Evolutionary conservation across 2,888 invertebrate species (phyloP), one percentile per base, ranked within the genome.

Genomic region (Gnatocerus cornutus): DNA sequence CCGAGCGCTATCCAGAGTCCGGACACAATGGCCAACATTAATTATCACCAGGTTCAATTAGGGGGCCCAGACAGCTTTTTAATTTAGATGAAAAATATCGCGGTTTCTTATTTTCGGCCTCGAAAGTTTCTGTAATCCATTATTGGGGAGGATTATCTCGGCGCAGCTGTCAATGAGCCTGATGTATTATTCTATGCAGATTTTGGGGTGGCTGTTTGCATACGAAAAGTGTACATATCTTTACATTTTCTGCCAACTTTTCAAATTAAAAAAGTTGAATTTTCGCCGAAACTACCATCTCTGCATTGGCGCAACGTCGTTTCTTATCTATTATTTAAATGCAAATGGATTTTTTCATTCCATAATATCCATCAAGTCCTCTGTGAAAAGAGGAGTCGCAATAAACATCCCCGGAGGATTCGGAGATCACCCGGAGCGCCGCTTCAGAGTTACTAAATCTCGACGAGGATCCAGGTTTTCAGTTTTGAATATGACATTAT

Each of bases 171-270:
- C 68, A 69, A 64, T 69, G 63, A 64, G 53, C 59, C 59, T 69
- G 65, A 69, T 69, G 59, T 69, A 69, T 69, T 69, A 69, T 69
- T 69, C 65, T 59, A 65, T 69, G 61, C 69, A 69, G 69, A 69
- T 61, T 59, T 9, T 16, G 29, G 16, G 16, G 21, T 7, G 43
- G 29, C 43, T 33, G 45, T 43, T 43, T 64, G 64, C 53, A 64
- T 64, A 55, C 53, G 45, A 14, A 63, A 50, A 21, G 41, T 10
- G 29, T 48, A 33, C 21, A 12, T 59, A 27, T 48, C 37, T 56
- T 21, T 48, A 46, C 33, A 52, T 43, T 46, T 69, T 45, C 9
- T 43, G 30, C 14, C 58, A 65, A 69, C 37, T 39, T 69, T 69
- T 65, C 46, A 61, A 69, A 69, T 69, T 69, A 59, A 65, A 65